phyloP scores from a whole-genome alignment of 2,113 vertebrate genomes.

The Probosciger aterrimus region DNA sequence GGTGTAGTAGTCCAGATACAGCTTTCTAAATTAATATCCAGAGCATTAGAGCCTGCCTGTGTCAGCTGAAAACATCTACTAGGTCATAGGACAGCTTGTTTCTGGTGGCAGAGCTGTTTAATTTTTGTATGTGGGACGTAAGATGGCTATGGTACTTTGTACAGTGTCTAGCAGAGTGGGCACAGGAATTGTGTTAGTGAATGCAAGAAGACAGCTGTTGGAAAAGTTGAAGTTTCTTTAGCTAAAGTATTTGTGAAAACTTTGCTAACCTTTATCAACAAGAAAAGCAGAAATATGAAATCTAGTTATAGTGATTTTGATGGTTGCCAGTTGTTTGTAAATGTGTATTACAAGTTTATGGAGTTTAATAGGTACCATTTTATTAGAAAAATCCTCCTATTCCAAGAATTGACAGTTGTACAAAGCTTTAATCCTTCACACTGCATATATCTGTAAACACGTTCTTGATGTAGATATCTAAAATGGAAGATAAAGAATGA shows the following conservation, averaged over 20 bases:
- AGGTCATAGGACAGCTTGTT: rapidly evolving
- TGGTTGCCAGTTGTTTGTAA: not conserved
- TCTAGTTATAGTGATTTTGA: not conserved
- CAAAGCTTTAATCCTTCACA: not conserved
- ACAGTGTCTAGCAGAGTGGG: not conserved
- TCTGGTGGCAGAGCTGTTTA: not conserved
- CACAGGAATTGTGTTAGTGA: not conserved
- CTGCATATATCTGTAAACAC: rapidly evolving
- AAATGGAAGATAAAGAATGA: not conserved
- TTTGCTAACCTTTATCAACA: not conserved
- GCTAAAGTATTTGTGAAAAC: not conserved
- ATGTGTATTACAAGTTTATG: not conserved
- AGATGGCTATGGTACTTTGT: not conserved
- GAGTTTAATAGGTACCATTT: not conserved
- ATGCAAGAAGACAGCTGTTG: not conserved
- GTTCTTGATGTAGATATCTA: not conserved
- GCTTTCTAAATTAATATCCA: not conserved
- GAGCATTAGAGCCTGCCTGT: not conserved
- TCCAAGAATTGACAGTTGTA: not conserved
- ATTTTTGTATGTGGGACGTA: rapidly evolving
- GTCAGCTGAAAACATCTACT: not conserved
- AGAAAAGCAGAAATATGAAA: not conserved
- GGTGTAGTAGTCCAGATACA: not conserved
- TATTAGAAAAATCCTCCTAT: not conserved
- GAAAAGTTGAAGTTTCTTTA: not conserved